phyloP scores from a whole-genome alignment of 2,888 invertebrate genomes.

The Anthrax anthrax region DNA sequence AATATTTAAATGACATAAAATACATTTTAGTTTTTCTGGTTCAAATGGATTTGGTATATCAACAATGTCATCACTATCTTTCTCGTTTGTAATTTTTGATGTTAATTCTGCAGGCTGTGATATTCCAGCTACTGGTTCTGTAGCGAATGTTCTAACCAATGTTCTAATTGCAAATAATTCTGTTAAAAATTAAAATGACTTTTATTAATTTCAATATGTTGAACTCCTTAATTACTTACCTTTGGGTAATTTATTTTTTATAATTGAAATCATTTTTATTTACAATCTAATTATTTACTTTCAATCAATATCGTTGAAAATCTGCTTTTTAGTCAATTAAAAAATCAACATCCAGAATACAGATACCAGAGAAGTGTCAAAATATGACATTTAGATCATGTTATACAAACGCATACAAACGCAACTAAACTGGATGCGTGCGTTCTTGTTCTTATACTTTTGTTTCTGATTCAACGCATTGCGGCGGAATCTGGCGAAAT shows the following conservation, averaged over 20 bases:
- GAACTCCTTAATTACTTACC: not conserved
- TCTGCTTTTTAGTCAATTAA: no score
- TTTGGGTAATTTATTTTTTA: not conserved
- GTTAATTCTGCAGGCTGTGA: not conserved
- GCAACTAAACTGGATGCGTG: no score
- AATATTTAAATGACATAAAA: slow-evolving; percentile 72
- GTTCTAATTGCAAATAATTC: not conserved
- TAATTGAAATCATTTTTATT: no score
- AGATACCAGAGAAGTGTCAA: no score
- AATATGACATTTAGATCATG: no score
- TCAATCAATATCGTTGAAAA: no score
- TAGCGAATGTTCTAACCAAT: not conserved
- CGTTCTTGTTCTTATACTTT: no score
- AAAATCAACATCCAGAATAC: no score
- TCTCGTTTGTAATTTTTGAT: not conserved
- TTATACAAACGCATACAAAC: no score
- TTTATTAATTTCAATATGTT: not conserved
- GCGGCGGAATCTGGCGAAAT: no score
- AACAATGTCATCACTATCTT: slow-evolving; percentile 24
- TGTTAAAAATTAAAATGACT: not conserved
- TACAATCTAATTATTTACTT: no score
- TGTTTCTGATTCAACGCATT: no score
- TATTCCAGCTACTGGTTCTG: not conserved
- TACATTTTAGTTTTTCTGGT: slow-evolving; percentile 55
- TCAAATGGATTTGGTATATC: slow-evolving; percentile 68